phyloP scores from a whole-genome alignment of 2,113 vertebrate species.

The Cyphomyrus discorhynchus region DNA sequence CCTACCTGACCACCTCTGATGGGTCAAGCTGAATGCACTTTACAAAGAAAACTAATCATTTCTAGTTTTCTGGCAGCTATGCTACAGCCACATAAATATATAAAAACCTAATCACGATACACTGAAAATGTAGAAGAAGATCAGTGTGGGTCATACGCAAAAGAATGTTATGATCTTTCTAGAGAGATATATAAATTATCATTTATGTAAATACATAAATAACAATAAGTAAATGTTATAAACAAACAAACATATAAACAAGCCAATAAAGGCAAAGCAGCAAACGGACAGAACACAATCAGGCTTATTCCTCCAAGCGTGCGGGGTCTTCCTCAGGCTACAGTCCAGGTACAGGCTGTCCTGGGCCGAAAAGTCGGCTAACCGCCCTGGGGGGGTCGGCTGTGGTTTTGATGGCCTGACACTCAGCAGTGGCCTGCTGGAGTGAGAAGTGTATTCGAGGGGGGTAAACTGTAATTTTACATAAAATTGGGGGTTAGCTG shows the following conservation, averaged over 20 bases:
- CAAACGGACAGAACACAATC: not conserved
- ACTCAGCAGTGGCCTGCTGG: not conserved
- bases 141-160: not conserved
- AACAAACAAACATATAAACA: not conserved
- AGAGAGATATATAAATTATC: not conserved
- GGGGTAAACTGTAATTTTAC: not conserved
- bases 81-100: not conserved
- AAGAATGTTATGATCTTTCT: not conserved
- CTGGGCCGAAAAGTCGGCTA: not conserved
- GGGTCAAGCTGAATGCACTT: not conserved
- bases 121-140: not conserved
- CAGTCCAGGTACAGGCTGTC: not conserved
- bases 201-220: not conserved
- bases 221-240: not conserved
- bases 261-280: not conserved
- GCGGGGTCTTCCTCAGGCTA: not conserved
- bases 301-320: not conserved
- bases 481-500: not conserved
- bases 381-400: not conserved
- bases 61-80: not conserved
- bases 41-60: not conserved
- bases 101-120: not conserved
- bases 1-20: not conserved
- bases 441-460: not conserved
- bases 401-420: not conserved